Base-by-base conservation (phyloP, 1,140 invertebrate species). In the Zophobas atratus region DNA sequence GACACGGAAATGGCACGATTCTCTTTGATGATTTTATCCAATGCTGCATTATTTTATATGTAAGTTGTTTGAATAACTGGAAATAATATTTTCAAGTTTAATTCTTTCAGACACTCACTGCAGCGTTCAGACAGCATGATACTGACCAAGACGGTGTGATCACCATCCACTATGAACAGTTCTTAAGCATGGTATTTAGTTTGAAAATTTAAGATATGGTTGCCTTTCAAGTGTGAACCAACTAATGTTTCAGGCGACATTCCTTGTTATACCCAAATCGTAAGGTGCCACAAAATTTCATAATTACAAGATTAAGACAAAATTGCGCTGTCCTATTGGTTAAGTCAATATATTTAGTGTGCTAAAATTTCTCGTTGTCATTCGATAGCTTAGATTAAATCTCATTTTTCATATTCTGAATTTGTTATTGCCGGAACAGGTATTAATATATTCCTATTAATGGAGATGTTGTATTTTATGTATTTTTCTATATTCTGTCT, bases 21-120 rank as follows among this genome's bases (percentile, higher is more conserved):
- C 92, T 97, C 39, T 99, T 99, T 90, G 98, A 99, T 90, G 98
- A 99, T 88, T 99, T 99, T 84, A 99, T 99, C 83, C 98, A 99
- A 86, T 97, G 96, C 84, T 98, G 96, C 86, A 92, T 99, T 77
- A 93, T 96, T 6, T 88, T 99, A 80, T 94, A 98, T 90, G 96
- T 98, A 90, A 95, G 94, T 92, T 85, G 63, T 53, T 20, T 20
- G 20, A 20, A 20, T 20, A 20, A 20, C 20, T 20, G 20, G 20
- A 20, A 20, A 20, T 20, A 20, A 20, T 20, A 20, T 20, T 20
- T 20, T 20, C 20, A 20, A 20, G 20, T 20, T 20, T 76, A 84
- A 85, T 84, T 83, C 83, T 92, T 94, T 84, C 88, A 98, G 97
- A 98, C 95, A 0, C 87, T 99, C 79, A 99, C 97, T 67, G 89